Percentiles rank a stretch among this genome's conserved stretches.
Evolutionary conservation across 92 coral and sea anemone genomes (phyloP).

Genomic region (Nematostella vectensis): DNA sequence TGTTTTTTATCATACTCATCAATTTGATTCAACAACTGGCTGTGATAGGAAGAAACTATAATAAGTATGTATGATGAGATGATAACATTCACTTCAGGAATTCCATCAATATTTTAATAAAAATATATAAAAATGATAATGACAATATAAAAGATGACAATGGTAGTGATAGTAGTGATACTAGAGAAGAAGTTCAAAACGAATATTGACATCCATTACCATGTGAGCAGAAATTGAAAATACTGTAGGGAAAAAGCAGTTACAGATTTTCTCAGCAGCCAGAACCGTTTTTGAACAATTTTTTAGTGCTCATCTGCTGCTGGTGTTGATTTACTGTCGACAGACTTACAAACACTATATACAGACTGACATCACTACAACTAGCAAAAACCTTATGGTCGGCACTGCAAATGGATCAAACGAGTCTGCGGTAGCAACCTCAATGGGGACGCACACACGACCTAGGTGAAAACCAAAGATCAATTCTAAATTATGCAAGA

Average conservation of each 20-base stretch:
- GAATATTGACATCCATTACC: too few relatives aligned
- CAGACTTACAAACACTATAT: not conserved
- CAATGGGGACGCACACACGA: conserved; percentile 94
- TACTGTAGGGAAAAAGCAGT: too few relatives aligned
- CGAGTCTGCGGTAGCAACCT: conserved; percentile 57
- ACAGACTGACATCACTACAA: not conserved
- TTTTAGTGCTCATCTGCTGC: too few relatives aligned
- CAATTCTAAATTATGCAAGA: conserved; percentile 2
- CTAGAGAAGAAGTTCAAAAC: too few relatives aligned
- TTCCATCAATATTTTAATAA: too few relatives aligned
- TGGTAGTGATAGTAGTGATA: not conserved
- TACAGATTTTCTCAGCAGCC: too few relatives aligned
- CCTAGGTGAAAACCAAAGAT: conserved; percentile 28
- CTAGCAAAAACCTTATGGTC: conserved; percentile 58
- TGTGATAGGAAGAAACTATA: conserved; percentile 7
- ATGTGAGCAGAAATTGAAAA: too few relatives aligned
- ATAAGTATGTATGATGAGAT: not conserved
- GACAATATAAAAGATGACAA: not conserved
- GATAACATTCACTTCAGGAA: not conserved
- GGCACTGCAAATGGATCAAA: conserved; percentile 95
- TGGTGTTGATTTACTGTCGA: too few relatives aligned
- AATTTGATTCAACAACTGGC: conserved; percentile 82
- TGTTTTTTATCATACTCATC: conserved; percentile 68
- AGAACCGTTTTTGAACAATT: too few relatives aligned
- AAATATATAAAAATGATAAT: not conserved